Percentiles rank a stretch among this genome's conserved stretches.
Evolutionary conservation across 2,113 vertebrate genomes (phyloP).

Genomic region (Chlamydotis undulata): DNA sequence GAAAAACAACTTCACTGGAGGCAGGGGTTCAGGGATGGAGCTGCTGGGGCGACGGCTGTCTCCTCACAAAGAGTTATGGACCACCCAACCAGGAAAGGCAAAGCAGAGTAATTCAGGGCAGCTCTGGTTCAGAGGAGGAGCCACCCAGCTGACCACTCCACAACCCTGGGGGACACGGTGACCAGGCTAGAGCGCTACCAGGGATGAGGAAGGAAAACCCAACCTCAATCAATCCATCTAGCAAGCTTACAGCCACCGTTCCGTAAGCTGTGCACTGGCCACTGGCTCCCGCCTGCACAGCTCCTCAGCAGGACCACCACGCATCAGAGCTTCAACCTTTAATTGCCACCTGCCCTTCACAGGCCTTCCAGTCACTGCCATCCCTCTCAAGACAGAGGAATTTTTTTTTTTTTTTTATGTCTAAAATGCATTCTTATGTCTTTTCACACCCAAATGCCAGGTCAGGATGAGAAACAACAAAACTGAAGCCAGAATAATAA

Average conservation of each 20-base stretch:
- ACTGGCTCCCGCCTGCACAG: not conserved
- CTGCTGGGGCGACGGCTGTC: accelerated
- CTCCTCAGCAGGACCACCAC: not conserved
- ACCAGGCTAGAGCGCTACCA: not conserved
- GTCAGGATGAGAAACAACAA: not conserved
- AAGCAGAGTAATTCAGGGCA: not conserved
- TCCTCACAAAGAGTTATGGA: not conserved
- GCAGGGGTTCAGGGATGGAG: not conserved
- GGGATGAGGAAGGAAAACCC: not conserved
- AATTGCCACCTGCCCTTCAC: not conserved
- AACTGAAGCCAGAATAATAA: not conserved
- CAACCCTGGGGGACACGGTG: not conserved
- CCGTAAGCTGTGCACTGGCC: not conserved
- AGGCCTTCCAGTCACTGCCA: not conserved
- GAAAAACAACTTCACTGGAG: not conserved
- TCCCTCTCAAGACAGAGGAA: not conserved
- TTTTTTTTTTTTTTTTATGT: not conserved
- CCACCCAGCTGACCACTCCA: too few species aligned
- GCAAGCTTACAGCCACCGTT: too few species aligned
- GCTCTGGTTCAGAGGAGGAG: not conserved
- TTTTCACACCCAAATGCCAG: not conserved
- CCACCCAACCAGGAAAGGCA: not conserved
- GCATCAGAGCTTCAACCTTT: not conserved
- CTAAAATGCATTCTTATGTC: not conserved
- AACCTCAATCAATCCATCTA: not conserved